Evolutionary conservation across 2,113 vertebrate genomes (phyloP), one percentile per base, ranked within the genome.

Genomic region (Mormyrus lacerda): DNA sequence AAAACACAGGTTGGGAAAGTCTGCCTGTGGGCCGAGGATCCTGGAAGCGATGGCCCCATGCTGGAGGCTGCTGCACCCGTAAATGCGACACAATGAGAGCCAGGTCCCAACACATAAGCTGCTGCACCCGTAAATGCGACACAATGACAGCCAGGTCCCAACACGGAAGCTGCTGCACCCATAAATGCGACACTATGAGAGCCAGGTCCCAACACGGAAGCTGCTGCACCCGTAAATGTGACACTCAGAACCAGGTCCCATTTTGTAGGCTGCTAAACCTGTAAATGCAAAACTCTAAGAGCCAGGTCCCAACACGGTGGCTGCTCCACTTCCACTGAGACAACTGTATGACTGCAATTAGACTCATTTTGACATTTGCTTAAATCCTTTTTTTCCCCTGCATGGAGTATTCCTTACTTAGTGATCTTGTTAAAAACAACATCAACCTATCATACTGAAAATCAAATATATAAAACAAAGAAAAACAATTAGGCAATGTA

Each of bases 401-500:
- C 51, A 89, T 90, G 48, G 85, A 85, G 55, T 9, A 83, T 53
- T 55, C 44, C 21, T 88, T 61, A 91, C 51, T 89, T 9, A 58
- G 24, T 87, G 50, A 89, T 93, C 17, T 93, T 94, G 93, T 91
- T 91, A 91, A 90, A 91, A 90, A 92, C 88, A 89, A 93, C 88
- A 92, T 90, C 92, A 93, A 93, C 94, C 90, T 93, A 94, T 94
- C 89, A 90, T 93, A 93, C 91, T 50, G 42, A 92, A 94, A 92
- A 92, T 89, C 61, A 95, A 91, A 95, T 93, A 95, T 95, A 95
- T 93, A 92, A 91, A 91, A 91, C 92, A 89, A 84, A 88, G 87
- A 90, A 88, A 90, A 88, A 61, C 19, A 89, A 55, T n/a, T 48
- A 93, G 91, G 94, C 94, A 95, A 95, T 94, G 93, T 92, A 92